phyloP scores from a whole-genome alignment of 2,797 vertebrate genomes.

The Sibirionetta formosa region DNA sequence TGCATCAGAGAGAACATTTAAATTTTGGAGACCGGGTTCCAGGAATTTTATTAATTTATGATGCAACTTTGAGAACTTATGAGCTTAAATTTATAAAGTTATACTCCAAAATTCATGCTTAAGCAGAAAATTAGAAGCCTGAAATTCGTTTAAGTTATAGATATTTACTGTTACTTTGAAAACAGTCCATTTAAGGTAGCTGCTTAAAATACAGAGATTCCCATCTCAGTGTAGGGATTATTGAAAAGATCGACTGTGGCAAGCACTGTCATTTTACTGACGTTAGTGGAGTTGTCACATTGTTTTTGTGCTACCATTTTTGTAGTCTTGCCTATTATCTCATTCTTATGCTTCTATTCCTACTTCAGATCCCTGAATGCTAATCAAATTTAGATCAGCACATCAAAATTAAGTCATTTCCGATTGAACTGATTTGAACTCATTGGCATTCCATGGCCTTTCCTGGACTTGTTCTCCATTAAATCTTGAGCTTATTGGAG shows the following conservation, averaged over 20 bases:
- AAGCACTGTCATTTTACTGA: not conserved
- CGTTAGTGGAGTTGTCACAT: not conserved
- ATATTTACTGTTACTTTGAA: not conserved
- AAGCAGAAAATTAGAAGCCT: not conserved
- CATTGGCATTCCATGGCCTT: not conserved
- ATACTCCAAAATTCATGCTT: not conserved
- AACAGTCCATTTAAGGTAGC: not conserved
- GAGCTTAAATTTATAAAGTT: not conserved
- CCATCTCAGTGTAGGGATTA: not conserved
- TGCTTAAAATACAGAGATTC: not conserved
- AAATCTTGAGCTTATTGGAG: not conserved
- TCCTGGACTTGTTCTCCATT: not conserved
- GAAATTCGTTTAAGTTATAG: not conserved
- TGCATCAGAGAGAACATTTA: not conserved
- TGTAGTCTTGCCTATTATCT: conserved; percentile 1
- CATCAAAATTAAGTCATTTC: not conserved
- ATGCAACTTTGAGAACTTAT: not conserved
- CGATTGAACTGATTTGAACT: not conserved
- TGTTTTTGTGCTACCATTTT: not conserved
- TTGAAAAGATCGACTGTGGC: not conserved
- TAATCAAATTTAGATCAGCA: not conserved
- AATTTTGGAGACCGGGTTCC: not conserved
- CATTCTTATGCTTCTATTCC: not conserved
- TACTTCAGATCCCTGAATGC: not conserved
- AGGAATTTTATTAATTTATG: not conserved